Percentiles rank a stretch among this genome's conserved stretches.
These are phyloP conservation scores for Chiloscyllium plagiosum DNA, from an alignment of 2,113 vertebrate genomes.

Conservation along the genomic window DNA sequence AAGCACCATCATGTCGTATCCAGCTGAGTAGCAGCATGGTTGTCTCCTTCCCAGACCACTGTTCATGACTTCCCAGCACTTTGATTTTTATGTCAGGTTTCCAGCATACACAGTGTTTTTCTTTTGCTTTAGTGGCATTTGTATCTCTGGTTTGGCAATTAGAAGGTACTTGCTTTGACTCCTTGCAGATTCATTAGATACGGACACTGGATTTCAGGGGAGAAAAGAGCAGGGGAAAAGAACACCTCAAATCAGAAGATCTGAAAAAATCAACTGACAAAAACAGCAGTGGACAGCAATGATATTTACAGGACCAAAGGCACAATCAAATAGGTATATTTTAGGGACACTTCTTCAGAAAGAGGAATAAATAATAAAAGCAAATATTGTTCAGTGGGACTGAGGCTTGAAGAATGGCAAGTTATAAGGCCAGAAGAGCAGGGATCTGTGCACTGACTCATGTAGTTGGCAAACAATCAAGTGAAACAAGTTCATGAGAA, in stretches of 20 bases:
- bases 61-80: not conserved
- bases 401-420: not conserved
- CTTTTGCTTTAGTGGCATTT: not conserved
- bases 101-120: no score
- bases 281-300: not conserved
- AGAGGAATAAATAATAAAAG: not conserved
- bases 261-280: not conserved
- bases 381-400: not conserved
- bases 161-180: not conserved
- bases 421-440: not conserved
- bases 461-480: not conserved
- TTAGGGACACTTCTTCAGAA: not conserved
- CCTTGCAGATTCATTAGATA: conserved; percentile 4
- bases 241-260: not conserved
- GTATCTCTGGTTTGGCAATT: not conserved
- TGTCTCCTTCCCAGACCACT: not conserved
- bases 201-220: conserved; percentile 40
- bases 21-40: not conserved
- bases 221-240: not conserved
- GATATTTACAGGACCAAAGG: not conserved
- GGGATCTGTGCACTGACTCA: not conserved
- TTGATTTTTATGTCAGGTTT: no score
- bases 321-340: no score
- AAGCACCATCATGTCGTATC: not conserved
- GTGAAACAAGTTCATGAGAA: not conserved